Percentiles rank a stretch among this genome's conserved stretches.
These are phyloP conservation scores for Triplophysa dalaica DNA, from an alignment of 2,113 vertebrate species.

Conservation along the genomic window DNA sequence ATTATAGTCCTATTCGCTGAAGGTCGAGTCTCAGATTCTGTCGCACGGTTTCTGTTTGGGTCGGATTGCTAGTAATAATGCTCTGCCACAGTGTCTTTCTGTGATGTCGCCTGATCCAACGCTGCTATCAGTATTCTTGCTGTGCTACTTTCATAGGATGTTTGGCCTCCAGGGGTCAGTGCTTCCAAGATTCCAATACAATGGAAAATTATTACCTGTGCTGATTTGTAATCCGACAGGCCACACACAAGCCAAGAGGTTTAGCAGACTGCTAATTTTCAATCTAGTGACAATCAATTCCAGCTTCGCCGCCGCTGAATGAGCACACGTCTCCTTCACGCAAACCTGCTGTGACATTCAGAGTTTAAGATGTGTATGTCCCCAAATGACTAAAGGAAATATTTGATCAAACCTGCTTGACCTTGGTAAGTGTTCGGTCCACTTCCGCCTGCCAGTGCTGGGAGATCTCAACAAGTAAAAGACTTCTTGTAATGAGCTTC, in stretches of 20 bases:
- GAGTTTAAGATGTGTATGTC: background rate
- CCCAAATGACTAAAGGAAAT: background rate
- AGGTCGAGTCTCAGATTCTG: background rate
- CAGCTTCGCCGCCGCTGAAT: background rate
- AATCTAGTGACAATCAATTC: constrained; percentile 51
- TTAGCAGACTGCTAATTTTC: constrained; percentile 49
- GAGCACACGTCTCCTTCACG: background rate
- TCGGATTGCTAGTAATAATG: constrained; percentile 32
- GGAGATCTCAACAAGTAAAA: background rate
- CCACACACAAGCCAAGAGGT: constrained; percentile 37
- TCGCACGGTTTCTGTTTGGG: background rate
- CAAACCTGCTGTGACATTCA: constrained; percentile 13
- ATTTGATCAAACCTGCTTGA: constrained; percentile 4
- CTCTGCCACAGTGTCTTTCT: constrained; percentile 19
- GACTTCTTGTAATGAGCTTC: background rate
- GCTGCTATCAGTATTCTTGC: constrained; percentile 47
- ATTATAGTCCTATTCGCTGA: background rate
- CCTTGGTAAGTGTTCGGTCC: constrained; percentile 17
- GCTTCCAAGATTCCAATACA: constrained; percentile 38
- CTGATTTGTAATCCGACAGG: constrained; percentile 54
- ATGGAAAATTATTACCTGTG: constrained; percentile 48
- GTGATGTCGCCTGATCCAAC: background rate
- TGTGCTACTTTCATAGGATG: constrained; percentile 16
- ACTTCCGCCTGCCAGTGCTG: background rate
- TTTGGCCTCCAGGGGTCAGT: constrained; percentile 28